Evolutionary conservation across 1,140 invertebrate species (phyloP), one percentile per base, ranked within the genome.

Genomic region (Trachymyrmex cornetzi): DNA sequence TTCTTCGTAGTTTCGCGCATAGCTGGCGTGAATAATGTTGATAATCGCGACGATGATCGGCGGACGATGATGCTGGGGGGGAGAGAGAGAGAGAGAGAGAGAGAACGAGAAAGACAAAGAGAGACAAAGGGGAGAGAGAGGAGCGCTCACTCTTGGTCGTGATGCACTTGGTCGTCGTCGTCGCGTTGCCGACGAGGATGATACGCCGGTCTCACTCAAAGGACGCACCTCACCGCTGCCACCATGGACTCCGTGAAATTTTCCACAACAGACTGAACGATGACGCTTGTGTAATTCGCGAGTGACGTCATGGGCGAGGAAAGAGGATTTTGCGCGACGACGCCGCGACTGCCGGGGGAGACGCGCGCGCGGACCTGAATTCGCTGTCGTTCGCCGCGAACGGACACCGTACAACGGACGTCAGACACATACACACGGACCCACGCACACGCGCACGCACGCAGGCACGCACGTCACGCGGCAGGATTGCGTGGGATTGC

Each of bases 271-370:
- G 88, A 88, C 88, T 92, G 80, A 88, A 82, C 79, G 85, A 87
- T 92, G 90, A 92, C 91, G 91, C 91, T 92, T 91, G 91, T 92
- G 91, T 91, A 92, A 92, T 91, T 90, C 89, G 81, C 77, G 85
- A 91, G 81, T 92, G 91, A 92, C 91, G 91, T 92, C 91, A 92
- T 92, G 85, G 55, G 22, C 81, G 74, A 90, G 88, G 74, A 75
- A 91, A 69, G 69, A 74, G 69, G 38, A 74, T 63, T 91, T 44
- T 88, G 86, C 74, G 72, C 61, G 66, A 59, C 38, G 57, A 59
- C 57, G 63, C 50, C 34, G 53, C 59, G 50, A 38, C 19, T 11
- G 63, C 74, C 48, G 63, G 48, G n/a, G 30, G 38, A 53, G 53
- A 34, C 34, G 27, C n/a, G 30, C 80, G 80, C 77, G 64, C 64